phyloP scores from a whole-genome alignment of 2,797 vertebrate genomes.

The Eulemur coronatus region DNA sequence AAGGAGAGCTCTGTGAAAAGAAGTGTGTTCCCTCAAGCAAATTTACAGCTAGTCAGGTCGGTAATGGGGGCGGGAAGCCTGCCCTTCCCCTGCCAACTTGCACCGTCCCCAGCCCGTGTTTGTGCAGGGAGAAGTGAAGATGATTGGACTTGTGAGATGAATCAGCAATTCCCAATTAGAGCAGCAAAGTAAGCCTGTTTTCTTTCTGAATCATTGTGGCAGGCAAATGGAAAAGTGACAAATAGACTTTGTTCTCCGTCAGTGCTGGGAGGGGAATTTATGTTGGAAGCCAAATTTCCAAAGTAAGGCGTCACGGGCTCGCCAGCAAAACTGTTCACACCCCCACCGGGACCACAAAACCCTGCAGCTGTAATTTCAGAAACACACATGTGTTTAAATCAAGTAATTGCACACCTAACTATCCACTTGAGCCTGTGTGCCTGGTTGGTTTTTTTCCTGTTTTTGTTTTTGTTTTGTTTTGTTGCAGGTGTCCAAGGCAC shows the following conservation, averaged over 20 bases:
- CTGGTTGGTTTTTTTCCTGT: not conserved
- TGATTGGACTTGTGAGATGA: constrained; percentile 35
- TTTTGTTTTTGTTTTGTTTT: not conserved
- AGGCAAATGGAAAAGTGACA: constrained; percentile 64
- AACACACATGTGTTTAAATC: constrained; percentile 68
- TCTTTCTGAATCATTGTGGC: constrained; percentile 46
- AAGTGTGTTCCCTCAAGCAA: constrained; percentile 8
- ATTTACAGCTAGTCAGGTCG: not conserved
- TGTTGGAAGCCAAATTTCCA: constrained; percentile 67
- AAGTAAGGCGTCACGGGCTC: constrained; percentile 22
- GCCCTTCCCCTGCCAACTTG: not conserved
- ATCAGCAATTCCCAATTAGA: constrained; percentile 65
- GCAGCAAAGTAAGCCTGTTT: constrained; percentile 19
- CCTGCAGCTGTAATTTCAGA: constrained; percentile 75
- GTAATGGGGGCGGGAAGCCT: not conserved
- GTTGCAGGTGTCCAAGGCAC: constrained; percentile 53
- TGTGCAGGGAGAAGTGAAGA: constrained; percentile 4
- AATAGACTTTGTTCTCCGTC: constrained; percentile 66
- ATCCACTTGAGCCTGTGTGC: constrained; percentile 52
- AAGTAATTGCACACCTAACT: constrained; percentile 76
- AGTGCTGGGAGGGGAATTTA: constrained; percentile 33
- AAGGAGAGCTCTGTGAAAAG: not conserved
- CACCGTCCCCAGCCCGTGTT: not conserved
- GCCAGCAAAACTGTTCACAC: constrained; percentile 69
- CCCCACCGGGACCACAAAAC: constrained; percentile 72